Base-by-base conservation (phyloP, 92 coral and sea anemone genomes). In the Bergia sp. region DNA sequence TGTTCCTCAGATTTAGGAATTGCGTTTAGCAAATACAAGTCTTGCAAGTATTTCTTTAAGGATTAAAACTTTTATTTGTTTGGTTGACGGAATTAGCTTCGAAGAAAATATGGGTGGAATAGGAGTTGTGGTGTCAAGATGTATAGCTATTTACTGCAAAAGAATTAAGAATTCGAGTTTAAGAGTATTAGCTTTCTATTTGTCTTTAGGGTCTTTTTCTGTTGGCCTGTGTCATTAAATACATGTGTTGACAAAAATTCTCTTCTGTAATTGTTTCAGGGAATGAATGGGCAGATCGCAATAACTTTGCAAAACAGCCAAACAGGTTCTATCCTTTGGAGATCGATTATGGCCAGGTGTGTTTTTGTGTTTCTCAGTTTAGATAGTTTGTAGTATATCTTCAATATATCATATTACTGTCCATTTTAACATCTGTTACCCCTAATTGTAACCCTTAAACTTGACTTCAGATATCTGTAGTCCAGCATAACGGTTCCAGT, bases 271-370 rank as follows among this genome's bases (percentile, higher is more conserved):
- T 44, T 23, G 13, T 40, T 40, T n/a, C 85, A 97, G 99, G 99
- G 13, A 97, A 97, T 76, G 87, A 90, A 23, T 97, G 99, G 99
- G 71, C 76, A 13, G 86, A 91, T 80, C 94, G 99, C 37, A 87
- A 91, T 76, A 92, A 95, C 29, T 97, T 97, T 75, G 96, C 94
- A 78, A 97, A 97, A 77, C 95, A 91, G 86, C 98, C 99, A 15
- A 92, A 92, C 66, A 91, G 91, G 47, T 97, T 97, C 42, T 97
- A 95, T 83, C 99, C 99, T 1, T 85, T 97, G 84, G 99, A 97
- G 76, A 97, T 97, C 81, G 99, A 97, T 80, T 97, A 97, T 88
- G 99, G 99, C 18, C 99, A 96, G 97, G 98, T 96, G 50, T 45
- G 87, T 71, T 84, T 72, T 55, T 12, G 12, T 64, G 50, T 13